Conservation (phyloP, 2,113 vertebrate genomes). For the Panthera tigris region DNA sequence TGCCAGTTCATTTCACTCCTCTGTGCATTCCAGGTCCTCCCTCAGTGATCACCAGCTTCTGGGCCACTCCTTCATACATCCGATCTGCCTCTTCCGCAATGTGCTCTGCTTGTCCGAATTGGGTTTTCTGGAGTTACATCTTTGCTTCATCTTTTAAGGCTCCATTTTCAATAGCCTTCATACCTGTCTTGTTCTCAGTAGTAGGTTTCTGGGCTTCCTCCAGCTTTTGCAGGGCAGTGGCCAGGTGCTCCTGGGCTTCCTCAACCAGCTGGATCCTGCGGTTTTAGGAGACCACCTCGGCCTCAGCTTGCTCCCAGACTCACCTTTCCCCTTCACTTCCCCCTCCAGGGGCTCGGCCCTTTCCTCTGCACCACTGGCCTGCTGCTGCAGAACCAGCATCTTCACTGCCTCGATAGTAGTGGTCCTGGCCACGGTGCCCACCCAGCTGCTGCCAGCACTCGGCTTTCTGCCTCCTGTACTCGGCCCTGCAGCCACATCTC, state of each 20-base stretch:
- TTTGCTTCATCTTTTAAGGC: slow-evolving; percentile 95
- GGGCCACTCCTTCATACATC: neutral
- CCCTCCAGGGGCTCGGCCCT: too few species aligned
- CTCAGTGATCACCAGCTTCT: neutral
- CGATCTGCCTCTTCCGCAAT: slow-evolving; percentile 90
- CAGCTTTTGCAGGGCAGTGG: slow-evolving; percentile 89
- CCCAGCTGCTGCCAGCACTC: neutral
- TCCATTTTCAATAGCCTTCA: slow-evolving; percentile 94
- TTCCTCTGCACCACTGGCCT: neutral
- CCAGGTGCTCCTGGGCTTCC: slow-evolving; percentile 91
- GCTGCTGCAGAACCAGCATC: neutral
- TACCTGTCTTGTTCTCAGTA: slow-evolving; percentile 94
- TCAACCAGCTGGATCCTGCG: slow-evolving; percentile 92
- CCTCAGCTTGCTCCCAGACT: slow-evolving; percentile 87
- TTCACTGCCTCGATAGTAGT: neutral
- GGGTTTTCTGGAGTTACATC: slow-evolving; percentile 93
- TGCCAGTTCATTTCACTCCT: slow-evolving; percentile 91
- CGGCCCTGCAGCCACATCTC: neutral
- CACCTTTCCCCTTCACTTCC: neutral
- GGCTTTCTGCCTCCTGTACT: neutral
- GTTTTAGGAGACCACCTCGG: slow-evolving; percentile 89
- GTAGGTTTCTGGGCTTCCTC: slow-evolving; percentile 92
- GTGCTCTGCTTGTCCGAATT: slow-evolving; percentile 93
- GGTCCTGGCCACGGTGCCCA: neutral
- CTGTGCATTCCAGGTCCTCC: slow-evolving; percentile 89